Conservation (phyloP, 2,888 invertebrate genomes). For the Pseudolycoriella hygida region DNA sequence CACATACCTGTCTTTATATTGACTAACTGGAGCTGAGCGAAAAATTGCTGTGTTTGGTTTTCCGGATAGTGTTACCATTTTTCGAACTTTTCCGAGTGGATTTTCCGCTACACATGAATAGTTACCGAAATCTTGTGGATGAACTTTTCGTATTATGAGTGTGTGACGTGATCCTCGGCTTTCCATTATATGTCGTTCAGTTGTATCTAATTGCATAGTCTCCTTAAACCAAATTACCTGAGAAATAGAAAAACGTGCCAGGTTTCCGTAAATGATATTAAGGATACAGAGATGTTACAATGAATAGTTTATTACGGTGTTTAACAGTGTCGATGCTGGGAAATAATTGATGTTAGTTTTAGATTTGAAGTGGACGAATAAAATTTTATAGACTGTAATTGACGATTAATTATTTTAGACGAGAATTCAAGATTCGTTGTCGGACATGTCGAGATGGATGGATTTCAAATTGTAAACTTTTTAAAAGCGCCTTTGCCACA, state of each 20-base stretch:
- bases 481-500: too few relatives aligned
- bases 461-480: too few relatives aligned
- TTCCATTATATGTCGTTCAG: slow-evolving; percentile 46
- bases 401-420: too few relatives aligned
- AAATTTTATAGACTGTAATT: too few relatives aligned
- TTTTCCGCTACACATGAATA: slow-evolving; percentile 54
- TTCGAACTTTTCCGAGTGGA: slow-evolving; percentile 43
- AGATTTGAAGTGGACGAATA: too few relatives aligned
- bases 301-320: too few relatives aligned
- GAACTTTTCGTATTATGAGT: slow-evolving; percentile 46
- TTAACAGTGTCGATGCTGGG: too few relatives aligned
- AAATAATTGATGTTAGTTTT: too few relatives aligned
- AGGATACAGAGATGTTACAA: too few relatives aligned
- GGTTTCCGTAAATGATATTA: too few relatives aligned
- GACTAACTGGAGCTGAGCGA: slow-evolving; percentile 41
- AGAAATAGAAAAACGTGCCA: background rate
- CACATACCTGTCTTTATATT: slow-evolving; percentile 30
- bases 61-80: slow-evolving; percentile 46
- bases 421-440: too few relatives aligned
- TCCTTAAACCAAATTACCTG: slow-evolving; percentile 51
- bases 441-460: too few relatives aligned
- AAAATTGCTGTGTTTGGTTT: slow-evolving; percentile 46
- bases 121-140: slow-evolving; percentile 48
- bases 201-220: slow-evolving; percentile 48
- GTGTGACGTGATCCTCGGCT: slow-evolving; percentile 46